These are phyloP conservation scores for Oxyteleia sp. DNA, from an alignment of 2,888 invertebrate species.

Conservation along the genomic window DNA sequence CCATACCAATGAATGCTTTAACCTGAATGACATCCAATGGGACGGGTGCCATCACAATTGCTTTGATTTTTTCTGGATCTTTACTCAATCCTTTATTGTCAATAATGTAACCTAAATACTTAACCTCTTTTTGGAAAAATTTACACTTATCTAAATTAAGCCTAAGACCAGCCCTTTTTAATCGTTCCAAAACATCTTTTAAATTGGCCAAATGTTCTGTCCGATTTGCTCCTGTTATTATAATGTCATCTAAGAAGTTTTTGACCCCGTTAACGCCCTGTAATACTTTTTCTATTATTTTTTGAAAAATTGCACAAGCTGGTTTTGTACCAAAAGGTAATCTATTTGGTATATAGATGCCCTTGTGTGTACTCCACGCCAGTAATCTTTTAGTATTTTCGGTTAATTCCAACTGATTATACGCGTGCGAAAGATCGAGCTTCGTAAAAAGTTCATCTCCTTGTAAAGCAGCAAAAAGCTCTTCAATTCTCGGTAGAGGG, in stretches of 20 bases:
- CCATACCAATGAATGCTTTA: constrained; percentile 60
- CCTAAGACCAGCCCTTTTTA: constrained; percentile 77
- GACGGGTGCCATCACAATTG: constrained; percentile 51
- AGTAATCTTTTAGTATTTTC: constrained; percentile 77
- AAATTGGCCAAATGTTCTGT: constrained; percentile 78
- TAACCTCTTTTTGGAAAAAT: too few relatives aligned
- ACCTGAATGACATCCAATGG: constrained; percentile 56
- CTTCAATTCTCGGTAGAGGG: constrained; percentile 78
- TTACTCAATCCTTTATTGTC: constrained; percentile 68
- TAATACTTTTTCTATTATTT: constrained; percentile 79
- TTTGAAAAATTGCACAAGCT: constrained; percentile 84
- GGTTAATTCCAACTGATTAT: constrained; percentile 82
- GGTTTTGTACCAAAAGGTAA: constrained; percentile 83
- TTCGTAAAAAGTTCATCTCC: constrained; percentile 72
- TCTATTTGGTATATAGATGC: constrained; percentile 75
- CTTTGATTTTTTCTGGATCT: constrained; percentile 65
- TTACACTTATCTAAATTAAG: constrained; percentile 79
- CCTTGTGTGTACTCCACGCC: constrained; percentile 79
- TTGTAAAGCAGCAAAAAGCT: constrained; percentile 75
- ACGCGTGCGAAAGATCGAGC: constrained; percentile 81
- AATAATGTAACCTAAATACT: constrained; percentile 80
- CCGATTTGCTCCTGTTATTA: constrained; percentile 76
- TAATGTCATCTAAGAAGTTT: constrained; percentile 79
- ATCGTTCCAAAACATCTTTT: constrained; percentile 75
- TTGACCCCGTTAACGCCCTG: constrained; percentile 70